phyloP scores from a whole-genome alignment of 2,113 vertebrate genomes.

The Platysteira castanea region DNA sequence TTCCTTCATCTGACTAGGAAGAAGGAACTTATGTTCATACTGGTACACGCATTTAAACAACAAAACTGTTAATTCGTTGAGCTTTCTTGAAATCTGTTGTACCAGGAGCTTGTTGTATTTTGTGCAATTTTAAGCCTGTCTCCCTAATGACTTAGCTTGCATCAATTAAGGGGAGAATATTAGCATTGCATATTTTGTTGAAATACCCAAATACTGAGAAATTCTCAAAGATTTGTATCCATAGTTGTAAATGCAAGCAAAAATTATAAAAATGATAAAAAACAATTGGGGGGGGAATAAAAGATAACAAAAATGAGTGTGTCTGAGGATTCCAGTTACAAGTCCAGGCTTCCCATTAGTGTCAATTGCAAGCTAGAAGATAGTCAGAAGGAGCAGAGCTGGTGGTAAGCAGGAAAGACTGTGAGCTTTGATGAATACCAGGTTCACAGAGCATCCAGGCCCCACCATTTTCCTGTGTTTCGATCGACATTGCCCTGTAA shows the following conservation, averaged over 20 bases:
- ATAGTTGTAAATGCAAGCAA: background rate
- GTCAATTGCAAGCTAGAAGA: background rate
- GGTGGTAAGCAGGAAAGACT: background rate
- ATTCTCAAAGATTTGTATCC: background rate
- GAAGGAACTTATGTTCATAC: background rate
- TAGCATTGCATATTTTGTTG: background rate
- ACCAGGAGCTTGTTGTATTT: background rate
- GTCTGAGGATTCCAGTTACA: background rate
- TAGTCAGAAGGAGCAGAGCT: background rate
- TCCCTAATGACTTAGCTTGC: background rate
- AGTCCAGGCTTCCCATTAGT: background rate
- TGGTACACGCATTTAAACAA: background rate
- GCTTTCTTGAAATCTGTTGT: background rate
- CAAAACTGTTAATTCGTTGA: background rate
- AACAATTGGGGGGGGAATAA: rapidly evolving
- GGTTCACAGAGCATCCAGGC: background rate
- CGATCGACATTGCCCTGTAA: background rate
- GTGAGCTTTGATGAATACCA: background rate
- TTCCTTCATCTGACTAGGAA: background rate
- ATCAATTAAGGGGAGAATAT: background rate
- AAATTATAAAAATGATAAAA: background rate
- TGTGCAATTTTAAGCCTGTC: background rate
- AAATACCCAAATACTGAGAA: background rate
- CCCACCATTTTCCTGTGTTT: background rate
- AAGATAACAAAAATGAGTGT: background rate